Evolutionary conservation across 2,113 vertebrate genomes (phyloP).

Genomic region (Butastur rufipennis): DNA sequence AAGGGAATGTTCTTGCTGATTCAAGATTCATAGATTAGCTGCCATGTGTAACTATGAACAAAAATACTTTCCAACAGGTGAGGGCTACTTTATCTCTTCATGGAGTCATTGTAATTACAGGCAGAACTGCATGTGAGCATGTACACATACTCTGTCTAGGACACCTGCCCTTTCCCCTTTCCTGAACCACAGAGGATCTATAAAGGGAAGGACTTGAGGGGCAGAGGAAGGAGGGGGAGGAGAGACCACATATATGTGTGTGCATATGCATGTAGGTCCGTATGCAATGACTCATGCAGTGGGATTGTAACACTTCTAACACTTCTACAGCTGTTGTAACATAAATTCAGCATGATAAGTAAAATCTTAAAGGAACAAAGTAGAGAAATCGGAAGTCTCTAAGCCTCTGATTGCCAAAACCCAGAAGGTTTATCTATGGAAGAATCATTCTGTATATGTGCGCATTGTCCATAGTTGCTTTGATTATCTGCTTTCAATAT

Average conservation of each 20-base stretch:
- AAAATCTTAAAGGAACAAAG: not conserved
- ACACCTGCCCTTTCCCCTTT: not conserved
- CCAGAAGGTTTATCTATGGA: rapidly evolving
- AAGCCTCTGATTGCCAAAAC: not conserved
- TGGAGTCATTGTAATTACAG: not conserved
- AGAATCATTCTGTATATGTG: not conserved
- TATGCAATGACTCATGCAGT: not conserved
- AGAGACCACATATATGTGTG: not conserved
- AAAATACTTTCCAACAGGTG: not conserved
- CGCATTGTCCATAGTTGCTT: not conserved
- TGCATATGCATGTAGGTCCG: not conserved
- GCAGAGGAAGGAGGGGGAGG: not conserved
- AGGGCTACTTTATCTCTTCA: not conserved
- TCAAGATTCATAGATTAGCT: not conserved
- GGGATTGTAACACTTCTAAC: not conserved
- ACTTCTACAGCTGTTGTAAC: not conserved
- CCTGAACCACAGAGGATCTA: not conserved
- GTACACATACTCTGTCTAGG: not conserved
- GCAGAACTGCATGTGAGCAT: not conserved
- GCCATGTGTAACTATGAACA: not conserved
- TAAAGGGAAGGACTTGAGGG: not conserved
- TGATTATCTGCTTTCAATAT: not conserved
- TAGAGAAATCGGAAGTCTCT: not conserved
- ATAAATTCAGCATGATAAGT: not conserved
- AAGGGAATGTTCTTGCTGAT: not conserved